These are phyloP conservation scores for Chaetogeoica ovagalla DNA, from an alignment of 2,888 invertebrate genomes.

Conservation along the genomic window DNA sequence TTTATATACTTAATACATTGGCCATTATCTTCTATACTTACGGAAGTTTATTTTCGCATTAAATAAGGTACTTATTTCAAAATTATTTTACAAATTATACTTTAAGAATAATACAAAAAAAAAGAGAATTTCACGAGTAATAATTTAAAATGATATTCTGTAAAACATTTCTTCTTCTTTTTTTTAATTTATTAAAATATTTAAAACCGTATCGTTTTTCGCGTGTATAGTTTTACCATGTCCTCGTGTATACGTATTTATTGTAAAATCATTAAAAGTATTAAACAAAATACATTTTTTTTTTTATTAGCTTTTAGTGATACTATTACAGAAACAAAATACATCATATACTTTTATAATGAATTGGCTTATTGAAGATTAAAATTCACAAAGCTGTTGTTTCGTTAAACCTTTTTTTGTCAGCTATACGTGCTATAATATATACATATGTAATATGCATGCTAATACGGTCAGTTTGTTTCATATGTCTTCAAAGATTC, in stretches of 20 bases:
- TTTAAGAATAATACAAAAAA: not conserved
- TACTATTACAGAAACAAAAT: no score
- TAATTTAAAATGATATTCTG: not conserved
- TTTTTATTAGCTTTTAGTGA: no score
- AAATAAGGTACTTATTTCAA: not conserved
- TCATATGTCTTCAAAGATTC: constrained; percentile 16
- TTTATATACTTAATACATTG: not conserved
- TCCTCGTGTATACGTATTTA: not conserved
- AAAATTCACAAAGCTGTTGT: not conserved
- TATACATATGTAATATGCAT: constrained; percentile 1
- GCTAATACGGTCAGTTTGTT: not conserved
- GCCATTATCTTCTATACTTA: not conserved
- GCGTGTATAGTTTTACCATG: no score
- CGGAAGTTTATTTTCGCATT: not conserved
- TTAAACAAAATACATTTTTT: not conserved
- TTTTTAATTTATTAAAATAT: no score
- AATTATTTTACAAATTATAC: constrained; percentile 5
- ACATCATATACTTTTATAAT: no score
- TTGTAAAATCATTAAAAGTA: constrained; percentile 7
- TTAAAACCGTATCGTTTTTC: no score
- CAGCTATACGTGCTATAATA: not conserved
- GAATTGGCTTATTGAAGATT: not conserved
- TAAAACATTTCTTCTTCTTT: no score
- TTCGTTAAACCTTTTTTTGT: not conserved
- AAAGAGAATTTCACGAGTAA: not conserved